Percentiles rank a stretch among this genome's conserved stretches.
Evolutionary conservation across 2,888 invertebrate genomes (phyloP).

Genomic region (Drosophila setosimentum): DNA sequence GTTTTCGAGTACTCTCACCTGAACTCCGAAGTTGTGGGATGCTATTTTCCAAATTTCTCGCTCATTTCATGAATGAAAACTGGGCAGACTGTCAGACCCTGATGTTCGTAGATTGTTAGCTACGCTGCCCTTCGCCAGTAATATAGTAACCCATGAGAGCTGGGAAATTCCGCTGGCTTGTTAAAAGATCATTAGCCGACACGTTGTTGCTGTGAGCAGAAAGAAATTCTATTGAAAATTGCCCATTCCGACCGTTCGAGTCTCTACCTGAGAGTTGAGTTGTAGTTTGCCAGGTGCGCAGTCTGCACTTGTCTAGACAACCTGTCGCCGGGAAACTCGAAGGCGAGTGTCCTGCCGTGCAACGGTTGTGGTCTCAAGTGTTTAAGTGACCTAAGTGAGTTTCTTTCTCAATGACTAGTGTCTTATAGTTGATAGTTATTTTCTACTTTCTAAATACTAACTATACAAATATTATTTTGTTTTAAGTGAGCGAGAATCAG

Average conservation of each 20-base stretch:
- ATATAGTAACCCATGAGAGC: constrained; percentile 41
- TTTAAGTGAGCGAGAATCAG: not conserved
- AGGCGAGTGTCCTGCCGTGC: constrained; percentile 52
- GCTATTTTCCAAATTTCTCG: constrained; percentile 22
- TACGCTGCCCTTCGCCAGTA: constrained; percentile 38
- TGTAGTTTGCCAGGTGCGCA: constrained; percentile 66
- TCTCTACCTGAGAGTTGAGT: constrained; percentile 54
- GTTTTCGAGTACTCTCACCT: constrained; percentile 40
- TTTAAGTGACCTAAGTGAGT: constrained; percentile 56
- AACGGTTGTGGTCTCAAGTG: constrained; percentile 74
- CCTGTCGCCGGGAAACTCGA: constrained; percentile 68
- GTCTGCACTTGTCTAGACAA: constrained; percentile 62
- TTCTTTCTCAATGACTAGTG: constrained; percentile 11
- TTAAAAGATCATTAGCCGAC: constrained; percentile 84
- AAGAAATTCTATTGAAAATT: constrained; percentile 67
- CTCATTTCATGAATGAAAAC: constrained; percentile 70
- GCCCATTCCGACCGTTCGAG: constrained; percentile 22
- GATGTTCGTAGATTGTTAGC: constrained; percentile 13
- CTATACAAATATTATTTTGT: not conserved
- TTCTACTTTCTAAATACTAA: not conserved
- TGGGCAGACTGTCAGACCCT: not conserved
- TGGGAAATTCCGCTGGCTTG: constrained; percentile 78
- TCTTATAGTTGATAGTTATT: constrained; percentile 1
- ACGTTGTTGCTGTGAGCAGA: constrained; percentile 47
- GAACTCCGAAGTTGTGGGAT: constrained; percentile 7